Conservation (phyloP, 2,113 vertebrate genomes). For the Halcyon senegalensis region DNA sequence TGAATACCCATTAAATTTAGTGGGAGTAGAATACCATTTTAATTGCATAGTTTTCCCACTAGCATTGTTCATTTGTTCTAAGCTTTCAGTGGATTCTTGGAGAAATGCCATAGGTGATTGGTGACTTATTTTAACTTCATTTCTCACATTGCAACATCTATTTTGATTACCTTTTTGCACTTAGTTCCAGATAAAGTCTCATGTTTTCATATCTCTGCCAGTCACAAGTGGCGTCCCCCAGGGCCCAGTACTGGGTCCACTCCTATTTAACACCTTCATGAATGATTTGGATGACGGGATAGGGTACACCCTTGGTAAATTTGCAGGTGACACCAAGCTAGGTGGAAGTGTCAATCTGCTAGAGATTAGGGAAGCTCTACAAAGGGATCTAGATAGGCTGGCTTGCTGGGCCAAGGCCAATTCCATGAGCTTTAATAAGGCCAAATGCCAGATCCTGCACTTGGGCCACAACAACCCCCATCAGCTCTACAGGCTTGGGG, state of each 20-base stretch:
- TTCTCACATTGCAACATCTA: background rate
- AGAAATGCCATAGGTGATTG: background rate
- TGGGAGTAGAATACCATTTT: slow-evolving; percentile 7
- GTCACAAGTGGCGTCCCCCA: too few species aligned
- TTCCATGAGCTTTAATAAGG: too few species aligned
- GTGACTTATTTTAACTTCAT: background rate
- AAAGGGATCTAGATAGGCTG: too few species aligned
- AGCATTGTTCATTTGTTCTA: background rate
- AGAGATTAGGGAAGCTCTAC: too few species aligned
- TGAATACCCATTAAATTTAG: slow-evolving; percentile 13
- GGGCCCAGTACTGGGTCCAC: background rate
- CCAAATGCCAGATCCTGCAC: too few species aligned
- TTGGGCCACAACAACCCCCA: too few species aligned
- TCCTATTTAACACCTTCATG: background rate
- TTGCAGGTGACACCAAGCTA: too few species aligned
- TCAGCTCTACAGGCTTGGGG: too few species aligned
- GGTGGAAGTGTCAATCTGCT: too few species aligned
- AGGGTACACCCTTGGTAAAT: too few species aligned
- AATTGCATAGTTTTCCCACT: background rate
- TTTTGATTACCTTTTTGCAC: background rate
- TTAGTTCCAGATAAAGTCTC: background rate
- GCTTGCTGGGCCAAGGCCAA: too few species aligned
- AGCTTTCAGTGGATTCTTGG: background rate
- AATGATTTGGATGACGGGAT: background rate
- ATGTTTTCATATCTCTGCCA: background rate